Evolutionary conservation across 1,140 invertebrate species (phyloP).

Genomic region (Lepidurus packardi): DNA sequence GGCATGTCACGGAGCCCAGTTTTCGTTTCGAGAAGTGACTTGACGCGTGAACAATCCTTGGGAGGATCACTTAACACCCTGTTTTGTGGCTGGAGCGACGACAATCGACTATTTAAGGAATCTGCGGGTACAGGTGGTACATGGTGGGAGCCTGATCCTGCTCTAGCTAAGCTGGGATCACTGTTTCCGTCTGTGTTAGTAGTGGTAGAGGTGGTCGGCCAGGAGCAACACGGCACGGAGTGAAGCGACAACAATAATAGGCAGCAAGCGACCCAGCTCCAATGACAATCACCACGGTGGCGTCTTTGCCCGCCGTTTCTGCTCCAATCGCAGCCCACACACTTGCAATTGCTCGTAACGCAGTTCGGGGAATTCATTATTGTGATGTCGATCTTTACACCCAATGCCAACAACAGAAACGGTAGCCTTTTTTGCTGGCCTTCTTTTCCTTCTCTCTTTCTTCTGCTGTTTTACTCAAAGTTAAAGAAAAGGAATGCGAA

Average conservation of each 20-base stretch:
- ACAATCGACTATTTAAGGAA: neutral
- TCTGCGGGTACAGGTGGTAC: constrained; percentile 5
- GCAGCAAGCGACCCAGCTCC: constrained; percentile 11
- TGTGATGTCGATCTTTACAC: neutral
- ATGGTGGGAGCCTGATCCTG: neutral
- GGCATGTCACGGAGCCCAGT: neutral
- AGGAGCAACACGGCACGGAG: constrained; percentile 1
- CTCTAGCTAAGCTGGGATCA: neutral
- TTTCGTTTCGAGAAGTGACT: neutral
- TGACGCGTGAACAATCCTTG: constrained; percentile 1
- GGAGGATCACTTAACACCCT: constrained; percentile 18
- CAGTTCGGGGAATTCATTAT: neutral
- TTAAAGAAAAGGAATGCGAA: too few species aligned
- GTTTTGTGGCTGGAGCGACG: neutral
- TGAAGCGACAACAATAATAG: constrained; percentile 3
- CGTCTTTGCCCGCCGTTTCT: neutral
- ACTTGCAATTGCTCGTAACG: neutral
- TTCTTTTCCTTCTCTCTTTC: too few species aligned
- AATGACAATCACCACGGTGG: neutral
- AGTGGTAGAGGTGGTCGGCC: neutral
- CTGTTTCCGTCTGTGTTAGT: neutral
- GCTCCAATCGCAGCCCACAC: neutral
- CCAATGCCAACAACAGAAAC: neutral
- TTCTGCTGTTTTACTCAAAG: too few species aligned
- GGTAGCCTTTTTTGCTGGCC: too few species aligned